A percentile compares a stretch with the other conserved stretches of the same genome.
Evolutionary conservation across 2,888 invertebrate species (phyloP).

Genomic region (Hirtodrosophila duncani): DNA sequence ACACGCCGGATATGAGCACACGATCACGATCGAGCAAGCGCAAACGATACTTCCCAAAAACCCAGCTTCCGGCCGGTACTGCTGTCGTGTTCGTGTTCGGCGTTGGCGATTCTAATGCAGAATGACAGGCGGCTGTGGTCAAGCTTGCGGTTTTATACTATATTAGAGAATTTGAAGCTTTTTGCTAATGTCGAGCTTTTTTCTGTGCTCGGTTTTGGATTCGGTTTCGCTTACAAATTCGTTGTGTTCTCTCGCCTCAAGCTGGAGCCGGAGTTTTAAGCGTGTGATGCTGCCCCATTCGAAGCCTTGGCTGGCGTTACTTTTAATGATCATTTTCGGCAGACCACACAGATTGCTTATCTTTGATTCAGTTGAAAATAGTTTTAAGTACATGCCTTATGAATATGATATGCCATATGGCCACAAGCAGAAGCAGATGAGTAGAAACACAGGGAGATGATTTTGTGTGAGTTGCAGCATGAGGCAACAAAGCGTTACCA

Average conservation of each 20-base stretch:
- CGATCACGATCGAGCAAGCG: no score
- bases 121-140: slow-evolving; percentile 61
- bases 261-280: no score
- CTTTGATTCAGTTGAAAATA: slow-evolving; percentile 56
- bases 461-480: no score
- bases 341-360: slow-evolving; percentile 53
- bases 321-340: slow-evolving; percentile 58
- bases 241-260: slow-evolving; percentile 17
- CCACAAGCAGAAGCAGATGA: no score
- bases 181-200: slow-evolving; percentile 34
- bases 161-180: slow-evolving; percentile 50
- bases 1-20: slow-evolving; percentile 20
- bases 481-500: slow-evolving; percentile 42
- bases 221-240: slow-evolving; percentile 8
- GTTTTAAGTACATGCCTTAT: slow-evolving; percentile 35
- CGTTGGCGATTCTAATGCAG: slow-evolving; percentile 58
- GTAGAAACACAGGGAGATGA: no score
- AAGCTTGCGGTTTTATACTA: slow-evolving; percentile 74
- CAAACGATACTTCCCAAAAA: no score
- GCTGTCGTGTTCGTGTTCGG: slow-evolving; percentile 6
- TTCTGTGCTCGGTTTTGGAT: slow-evolving; percentile 18
- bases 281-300: no score
- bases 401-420: slow-evolving; percentile 9
- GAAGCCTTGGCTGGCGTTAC: slow-evolving; percentile 52
- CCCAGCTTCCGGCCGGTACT: slow-evolving; percentile 9